Evolutionary conservation across 2,888 invertebrate genomes (phyloP).

Genomic region (Drosophila kambysellisi): DNA sequence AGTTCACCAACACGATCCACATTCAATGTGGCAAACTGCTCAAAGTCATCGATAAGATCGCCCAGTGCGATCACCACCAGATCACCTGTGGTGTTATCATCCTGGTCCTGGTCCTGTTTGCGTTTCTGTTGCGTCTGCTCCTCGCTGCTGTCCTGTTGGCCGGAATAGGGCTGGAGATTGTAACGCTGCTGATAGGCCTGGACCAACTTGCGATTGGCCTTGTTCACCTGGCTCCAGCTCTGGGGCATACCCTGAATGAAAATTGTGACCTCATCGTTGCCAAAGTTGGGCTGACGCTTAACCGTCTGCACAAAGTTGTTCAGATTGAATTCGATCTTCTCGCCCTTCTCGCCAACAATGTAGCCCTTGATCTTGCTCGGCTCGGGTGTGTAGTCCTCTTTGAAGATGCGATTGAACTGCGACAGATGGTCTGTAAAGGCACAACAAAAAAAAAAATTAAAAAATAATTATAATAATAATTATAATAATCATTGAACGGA

Average conservation of each 20-base stretch:
- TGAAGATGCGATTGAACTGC: slow-evolving; percentile 72
- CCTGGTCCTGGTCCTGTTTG: slow-evolving; percentile 45
- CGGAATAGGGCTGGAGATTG: slow-evolving; percentile 59
- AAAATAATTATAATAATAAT: neutral
- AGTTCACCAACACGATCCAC: slow-evolving; percentile 74
- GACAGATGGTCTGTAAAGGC: slow-evolving; percentile 71
- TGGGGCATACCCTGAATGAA: slow-evolving; percentile 80
- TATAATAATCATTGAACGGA: neutral
- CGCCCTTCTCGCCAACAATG: slow-evolving; percentile 68
- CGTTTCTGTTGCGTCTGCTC: slow-evolving; percentile 57
- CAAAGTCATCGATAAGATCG: slow-evolving; percentile 64
- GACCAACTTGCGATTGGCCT: slow-evolving; percentile 76
- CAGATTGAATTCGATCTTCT: slow-evolving; percentile 68
- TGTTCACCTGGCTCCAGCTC: slow-evolving; percentile 59
- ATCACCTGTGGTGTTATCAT: slow-evolving; percentile 67
- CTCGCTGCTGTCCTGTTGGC: slow-evolving; percentile 55
- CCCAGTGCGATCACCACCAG: slow-evolving; percentile 80
- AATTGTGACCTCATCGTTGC: slow-evolving; percentile 81
- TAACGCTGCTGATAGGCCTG: slow-evolving; percentile 82
- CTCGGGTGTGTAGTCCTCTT: slow-evolving; percentile 71
- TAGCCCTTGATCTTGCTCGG: slow-evolving; percentile 69
- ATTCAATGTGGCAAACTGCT: slow-evolving; percentile 66
- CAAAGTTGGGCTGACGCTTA: slow-evolving; percentile 71
- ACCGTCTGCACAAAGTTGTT: slow-evolving; percentile 65
- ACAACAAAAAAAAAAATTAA: neutral